Evolutionary conservation across 1,140 invertebrate species (phyloP).

Genomic region (Drusus annulatus): DNA sequence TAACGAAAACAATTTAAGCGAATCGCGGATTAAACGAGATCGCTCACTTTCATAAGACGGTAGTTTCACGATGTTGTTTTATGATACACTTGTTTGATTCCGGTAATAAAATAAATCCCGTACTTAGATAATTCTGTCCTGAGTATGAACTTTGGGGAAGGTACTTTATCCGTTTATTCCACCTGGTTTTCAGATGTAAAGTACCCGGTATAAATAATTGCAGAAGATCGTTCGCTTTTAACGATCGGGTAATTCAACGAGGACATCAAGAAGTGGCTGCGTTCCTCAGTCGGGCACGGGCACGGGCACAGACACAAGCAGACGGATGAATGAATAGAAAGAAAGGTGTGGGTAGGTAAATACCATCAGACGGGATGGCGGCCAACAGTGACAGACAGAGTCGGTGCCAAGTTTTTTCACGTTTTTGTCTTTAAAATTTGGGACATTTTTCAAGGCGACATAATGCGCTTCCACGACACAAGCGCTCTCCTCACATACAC

Average conservation of each 20-base stretch:
- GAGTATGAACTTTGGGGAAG: no score
- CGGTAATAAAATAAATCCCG: background rate
- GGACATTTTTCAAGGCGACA: background rate
- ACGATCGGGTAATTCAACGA: no score
- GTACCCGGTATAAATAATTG: no score
- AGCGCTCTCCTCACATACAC: background rate
- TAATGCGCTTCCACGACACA: background rate
- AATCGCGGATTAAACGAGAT: slow-evolving; percentile 2
- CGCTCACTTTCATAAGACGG: background rate
- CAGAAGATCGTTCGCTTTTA: no score
- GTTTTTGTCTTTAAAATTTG: slow-evolving; percentile 23
- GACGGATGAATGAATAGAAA: background rate
- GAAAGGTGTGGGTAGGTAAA: background rate
- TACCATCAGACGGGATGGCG: slow-evolving; percentile 38
- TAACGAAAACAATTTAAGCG: background rate
- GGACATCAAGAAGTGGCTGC: no score
- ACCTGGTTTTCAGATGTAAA: no score
- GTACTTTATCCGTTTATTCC: no score
- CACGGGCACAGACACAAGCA: no score
- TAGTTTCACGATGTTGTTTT: slow-evolving; percentile 23
- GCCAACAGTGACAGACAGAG: slow-evolving; percentile 35
- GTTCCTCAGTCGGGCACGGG: no score
- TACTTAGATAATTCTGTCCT: slow-evolving; percentile 2
- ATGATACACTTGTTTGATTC: slow-evolving; percentile 37
- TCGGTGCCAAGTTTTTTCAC: slow-evolving; percentile 36